A percentile compares a stretch with the other conserved stretches of the same genome.
These are phyloP conservation scores for Synanthedon tipuliformis DNA, from an alignment of 2,888 invertebrate species.

Conservation along the genomic window DNA sequence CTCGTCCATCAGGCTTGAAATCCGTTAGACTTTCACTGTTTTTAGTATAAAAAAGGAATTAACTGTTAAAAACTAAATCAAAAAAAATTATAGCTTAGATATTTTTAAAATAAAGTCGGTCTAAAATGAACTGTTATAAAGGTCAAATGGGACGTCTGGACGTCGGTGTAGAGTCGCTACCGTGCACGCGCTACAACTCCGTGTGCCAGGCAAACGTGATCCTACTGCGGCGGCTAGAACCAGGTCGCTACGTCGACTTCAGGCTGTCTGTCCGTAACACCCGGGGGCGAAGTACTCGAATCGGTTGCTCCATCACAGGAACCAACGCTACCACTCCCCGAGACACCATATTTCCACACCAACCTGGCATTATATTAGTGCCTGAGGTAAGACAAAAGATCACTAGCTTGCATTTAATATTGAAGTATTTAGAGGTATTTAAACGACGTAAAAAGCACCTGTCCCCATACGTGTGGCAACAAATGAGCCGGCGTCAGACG, in stretches of 20 bases:
- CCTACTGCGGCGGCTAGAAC: conserved; percentile 79
- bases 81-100: not conserved
- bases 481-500: conserved; percentile 35
- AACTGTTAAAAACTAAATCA: not conserved
- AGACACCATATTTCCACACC: conserved; percentile 84
- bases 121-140: conserved; percentile 10
- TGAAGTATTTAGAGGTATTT: not conserved
- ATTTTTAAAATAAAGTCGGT: not conserved
- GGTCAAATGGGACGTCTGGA: conserved; percentile 80
- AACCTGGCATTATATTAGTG: conserved; percentile 80
- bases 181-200: conserved; percentile 87
- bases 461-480: conserved; percentile 13
- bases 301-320: conserved; percentile 83
- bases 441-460: conserved; percentile 7
- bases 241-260: conserved; percentile 88
- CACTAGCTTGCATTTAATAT: not conserved
- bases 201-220: conserved; percentile 91
- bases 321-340: conserved; percentile 88
- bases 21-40: too few species aligned
- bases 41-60: too few species aligned
- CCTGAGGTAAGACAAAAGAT: conserved; percentile 72
- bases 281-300: conserved; percentile 79
- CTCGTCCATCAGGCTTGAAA: too few species aligned
- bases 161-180: conserved; percentile 82
- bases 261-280: conserved; percentile 79